Base-by-base conservation (phyloP, 92 coral and sea anemone genomes). In the Blastomussa wellsi region DNA sequence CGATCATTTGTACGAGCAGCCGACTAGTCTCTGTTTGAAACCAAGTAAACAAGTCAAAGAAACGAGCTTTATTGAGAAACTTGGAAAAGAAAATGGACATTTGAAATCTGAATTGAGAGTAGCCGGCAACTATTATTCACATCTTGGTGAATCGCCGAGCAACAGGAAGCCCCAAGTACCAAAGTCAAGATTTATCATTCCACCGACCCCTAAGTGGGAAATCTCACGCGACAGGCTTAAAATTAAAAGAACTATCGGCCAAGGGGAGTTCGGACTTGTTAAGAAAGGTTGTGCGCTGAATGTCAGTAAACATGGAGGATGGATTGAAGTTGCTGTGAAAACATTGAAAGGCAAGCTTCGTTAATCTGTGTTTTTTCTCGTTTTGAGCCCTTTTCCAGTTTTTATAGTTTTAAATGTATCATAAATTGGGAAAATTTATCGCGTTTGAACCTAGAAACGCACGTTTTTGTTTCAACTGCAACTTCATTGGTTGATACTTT, bases 301-400 rank as follows among this genome's bases (percentile, higher is more conserved):
- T 71, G 77, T 81, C 37, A 70, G 32, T 42, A 49, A 81, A 44
- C 57, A 35, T 15, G 85, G 85, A 20, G 85, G 85, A 59, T 81
- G 85, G 85, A 59, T 52, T 22, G 68, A 62, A 14, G 85, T 81
- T 37, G 85, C 85, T 24, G 77, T 81, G 66, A 81, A 81, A 81
- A 81, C 77, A 16, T 35, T 81, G 57, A 51, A 70, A 42, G 85
- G 73, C 20, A 81, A 70, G 15, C 49, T 67, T 14, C 16, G 1
- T 24, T 57, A 8, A 22, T 24, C 26, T 57, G 12, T 7, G 57
- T 51, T n/a, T n/a, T n/a, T n/a, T n/a, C n/a, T n/a, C n/a, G n/a
- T n/a, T n/a, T n/a, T n/a, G n/a, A n/a, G n/a, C 44, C 4, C 7
- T 39, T 39, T 39, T 39, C 44, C 44, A 39, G 44, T 39, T 39